Evolutionary conservation across 2,888 invertebrate species (phyloP).

Genomic region (Trilocha varians): DNA sequence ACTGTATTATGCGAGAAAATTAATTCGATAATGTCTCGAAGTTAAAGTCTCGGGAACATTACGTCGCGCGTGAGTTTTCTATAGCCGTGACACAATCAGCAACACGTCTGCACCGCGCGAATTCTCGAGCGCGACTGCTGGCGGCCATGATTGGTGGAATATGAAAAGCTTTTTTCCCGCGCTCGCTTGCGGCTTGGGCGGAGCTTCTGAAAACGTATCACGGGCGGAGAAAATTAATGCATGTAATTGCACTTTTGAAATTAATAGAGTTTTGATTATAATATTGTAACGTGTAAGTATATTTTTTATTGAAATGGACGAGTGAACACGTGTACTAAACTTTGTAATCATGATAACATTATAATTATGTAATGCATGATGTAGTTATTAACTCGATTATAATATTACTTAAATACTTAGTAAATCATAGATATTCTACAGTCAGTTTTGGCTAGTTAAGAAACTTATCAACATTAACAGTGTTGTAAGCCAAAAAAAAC

Average conservation of each 20-base stretch:
- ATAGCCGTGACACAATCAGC: neutral
- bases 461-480: too few relatives aligned
- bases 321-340: too few relatives aligned
- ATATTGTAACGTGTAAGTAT: too few relatives aligned
- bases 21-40: constrained; percentile 24
- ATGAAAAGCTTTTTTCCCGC: constrained; percentile 47
- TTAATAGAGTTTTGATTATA: too few relatives aligned
- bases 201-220: constrained; percentile 44
- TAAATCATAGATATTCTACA: too few relatives aligned
- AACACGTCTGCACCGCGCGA: constrained; percentile 25
- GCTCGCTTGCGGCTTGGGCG: constrained; percentile 39
- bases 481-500: too few relatives aligned
- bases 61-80: constrained; percentile 12
- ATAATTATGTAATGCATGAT: too few relatives aligned
- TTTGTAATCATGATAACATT: too few relatives aligned
- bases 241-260: constrained; percentile 1
- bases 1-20: constrained; percentile 11
- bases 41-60: constrained; percentile 59
- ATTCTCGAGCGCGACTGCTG: constrained; percentile 41
- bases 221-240: constrained; percentile 25
- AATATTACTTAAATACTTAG: too few relatives aligned
- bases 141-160: constrained; percentile 27
- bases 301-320: too few relatives aligned
- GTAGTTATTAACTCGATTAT: too few relatives aligned
- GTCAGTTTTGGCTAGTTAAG: too few relatives aligned